Base-by-base conservation (phyloP, 53 echinoderm and acorn worm genomes). In the Paracentrotus lividus region DNA sequence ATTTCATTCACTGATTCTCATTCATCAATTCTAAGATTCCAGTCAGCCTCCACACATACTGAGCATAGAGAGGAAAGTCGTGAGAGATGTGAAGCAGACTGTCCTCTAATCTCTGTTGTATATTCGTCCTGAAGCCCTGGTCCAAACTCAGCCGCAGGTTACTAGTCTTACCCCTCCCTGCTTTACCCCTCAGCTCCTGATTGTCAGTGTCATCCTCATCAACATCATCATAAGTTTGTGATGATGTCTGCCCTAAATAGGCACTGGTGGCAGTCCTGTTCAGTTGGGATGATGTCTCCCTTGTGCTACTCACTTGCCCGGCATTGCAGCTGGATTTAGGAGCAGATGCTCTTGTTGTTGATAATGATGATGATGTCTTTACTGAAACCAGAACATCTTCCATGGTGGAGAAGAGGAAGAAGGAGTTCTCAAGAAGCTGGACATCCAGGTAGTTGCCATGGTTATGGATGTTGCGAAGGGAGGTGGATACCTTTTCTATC, bases 11-110 rank as follows among this genome's bases (percentile, higher is more conserved):
- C 51, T 51, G 5, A 8, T 72, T 36, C 47, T 52, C 84, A 47
- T 57, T 90, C 49, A 96, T 77, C 43, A 94, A 92, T 45, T 97
- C 96, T 0, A 98, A 52, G 55, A 95, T 90, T 45, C 96, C 91
- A 24, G 91, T 88, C 16, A 97, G 88, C 45, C 93, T 93, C 98
- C 98, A 98, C 31, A 97, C 90, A 81, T 95, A 94, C 57, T 97
- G 97, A 78, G 95, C 94, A 88, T 94, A 98, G n/a, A 98, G 91
- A 33, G 98, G 97, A 40, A 96, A 97, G 8, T 89, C 84, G 16
- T 96, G 90, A 0, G 96, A 94, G 45, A 98, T 92, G 84, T 98
- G 97, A 88, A 97, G 78, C 1, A 95, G 86, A 42, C 95, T 91
- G 64, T 93, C 93, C 55, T 98, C 95, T 6, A 97, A 60, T 55